These are phyloP conservation scores for Eubasilissa regina DNA, from an alignment of 1,140 invertebrate species.

Conservation along the genomic window DNA sequence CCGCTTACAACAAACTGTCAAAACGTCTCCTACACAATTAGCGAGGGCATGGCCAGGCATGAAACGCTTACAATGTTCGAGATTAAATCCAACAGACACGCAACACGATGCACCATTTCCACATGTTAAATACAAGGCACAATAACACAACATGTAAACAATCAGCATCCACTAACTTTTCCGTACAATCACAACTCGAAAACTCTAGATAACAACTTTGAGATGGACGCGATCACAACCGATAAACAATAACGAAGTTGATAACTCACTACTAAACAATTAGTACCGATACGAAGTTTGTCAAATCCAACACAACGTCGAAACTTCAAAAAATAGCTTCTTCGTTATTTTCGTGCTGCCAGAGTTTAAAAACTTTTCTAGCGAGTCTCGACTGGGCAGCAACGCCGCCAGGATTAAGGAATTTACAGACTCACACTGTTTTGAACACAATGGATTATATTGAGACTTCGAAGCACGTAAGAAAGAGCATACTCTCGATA, in stretches of 20 bases:
- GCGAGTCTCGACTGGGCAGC: background rate
- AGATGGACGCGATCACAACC: too few species aligned
- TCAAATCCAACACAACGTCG: too few species aligned
- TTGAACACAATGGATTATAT: conserved; percentile 34
- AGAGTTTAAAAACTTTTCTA: conserved; percentile 24
- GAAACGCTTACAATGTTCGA: background rate
- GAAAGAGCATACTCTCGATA: conserved; percentile 2
- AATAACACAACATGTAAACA: conserved; percentile 29
- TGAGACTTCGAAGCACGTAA: conserved; percentile 6
- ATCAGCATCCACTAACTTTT: conserved; percentile 23
- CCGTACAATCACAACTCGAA: background rate
- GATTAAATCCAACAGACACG: background rate
- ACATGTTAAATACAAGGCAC: conserved; percentile 19
- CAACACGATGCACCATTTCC: background rate
- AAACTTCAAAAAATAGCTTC: too few species aligned
- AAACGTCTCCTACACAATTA: background rate
- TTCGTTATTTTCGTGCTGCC: background rate
- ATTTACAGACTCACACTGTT: conserved; percentile 15
- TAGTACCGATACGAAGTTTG: too few species aligned
- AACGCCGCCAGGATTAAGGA: background rate
- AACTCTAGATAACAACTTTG: too few species aligned
- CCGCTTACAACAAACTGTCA: conserved; percentile 7
- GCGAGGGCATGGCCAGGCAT: background rate
- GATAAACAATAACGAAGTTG: too few species aligned
- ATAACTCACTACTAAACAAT: too few species aligned